Evolutionary conservation across 2,888 invertebrate genomes (phyloP).

Genomic region (Helleia helle): DNA sequence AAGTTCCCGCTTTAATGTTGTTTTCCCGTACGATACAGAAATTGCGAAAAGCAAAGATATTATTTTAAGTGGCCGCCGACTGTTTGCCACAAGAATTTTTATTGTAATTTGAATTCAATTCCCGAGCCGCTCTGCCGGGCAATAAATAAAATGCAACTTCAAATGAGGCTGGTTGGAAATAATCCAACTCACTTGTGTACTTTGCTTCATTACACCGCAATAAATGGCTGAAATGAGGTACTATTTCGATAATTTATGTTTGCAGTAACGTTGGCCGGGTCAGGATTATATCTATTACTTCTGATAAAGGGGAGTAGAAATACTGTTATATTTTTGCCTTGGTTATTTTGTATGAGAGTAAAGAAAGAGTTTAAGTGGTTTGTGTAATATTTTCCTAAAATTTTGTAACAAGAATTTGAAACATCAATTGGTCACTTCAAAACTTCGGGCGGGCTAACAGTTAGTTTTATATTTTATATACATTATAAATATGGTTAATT

Average conservation of each 20-base stretch:
- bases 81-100: slow-evolving; percentile 33
- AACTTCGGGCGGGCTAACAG: too few species aligned
- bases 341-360: neutral
- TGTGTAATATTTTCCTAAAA: too few species aligned
- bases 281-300: neutral
- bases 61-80: slow-evolving; percentile 11
- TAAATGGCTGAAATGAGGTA: slow-evolving; percentile 36
- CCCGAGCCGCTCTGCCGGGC: slow-evolving; percentile 44
- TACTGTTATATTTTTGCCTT: neutral
- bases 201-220: slow-evolving; percentile 46
- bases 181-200: slow-evolving; percentile 50
- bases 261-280: slow-evolving; percentile 1
- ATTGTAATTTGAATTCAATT: slow-evolving; percentile 50
- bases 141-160: slow-evolving; percentile 60
- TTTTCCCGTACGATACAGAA: neutral
- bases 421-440: too few species aligned
- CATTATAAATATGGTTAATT: too few species aligned
- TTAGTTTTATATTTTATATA: too few species aligned
- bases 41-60: slow-evolving; percentile 4
- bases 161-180: slow-evolving; percentile 59
- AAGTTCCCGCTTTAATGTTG: neutral
- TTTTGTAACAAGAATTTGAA: too few species aligned
- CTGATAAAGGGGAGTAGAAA: too few species aligned
- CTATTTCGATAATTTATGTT: slow-evolving; percentile 14
- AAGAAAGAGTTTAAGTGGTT: neutral